Percentiles rank a stretch among this genome's conserved stretches.
Conservation (phyloP, 2,113 vertebrate genomes). For the Syngnathus scovelli region DNA sequence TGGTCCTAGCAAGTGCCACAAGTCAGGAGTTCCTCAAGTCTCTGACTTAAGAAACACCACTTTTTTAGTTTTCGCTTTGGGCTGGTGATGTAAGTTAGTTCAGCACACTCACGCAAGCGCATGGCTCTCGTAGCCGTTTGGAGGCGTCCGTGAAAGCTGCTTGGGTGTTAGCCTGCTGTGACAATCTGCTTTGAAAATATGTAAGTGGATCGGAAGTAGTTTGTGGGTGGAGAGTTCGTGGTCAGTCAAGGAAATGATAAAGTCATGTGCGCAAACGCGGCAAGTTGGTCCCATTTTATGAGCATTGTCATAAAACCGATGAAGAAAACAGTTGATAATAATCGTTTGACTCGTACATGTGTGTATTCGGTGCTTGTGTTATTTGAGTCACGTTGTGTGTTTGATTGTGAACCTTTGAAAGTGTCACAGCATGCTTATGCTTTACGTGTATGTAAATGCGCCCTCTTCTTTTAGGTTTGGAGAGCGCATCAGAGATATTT, state of each 20-base stretch:
- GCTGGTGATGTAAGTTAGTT: neutral
- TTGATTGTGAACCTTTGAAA: neutral
- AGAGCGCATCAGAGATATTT: constrained; percentile 24
- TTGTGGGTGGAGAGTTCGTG: neutral
- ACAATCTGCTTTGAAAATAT: neutral
- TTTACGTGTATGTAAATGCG: constrained; percentile 1
- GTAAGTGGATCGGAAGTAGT: neutral
- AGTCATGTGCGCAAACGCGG: neutral
- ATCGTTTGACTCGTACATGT: neutral
- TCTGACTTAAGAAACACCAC: neutral
- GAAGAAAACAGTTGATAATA: neutral
- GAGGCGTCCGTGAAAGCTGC: neutral
- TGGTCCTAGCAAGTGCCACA: neutral
- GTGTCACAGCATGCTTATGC: neutral
- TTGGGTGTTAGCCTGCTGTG: neutral
- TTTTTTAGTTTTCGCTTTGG: neutral
- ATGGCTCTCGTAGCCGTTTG: neutral
- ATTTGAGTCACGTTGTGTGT: neutral
- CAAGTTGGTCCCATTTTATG: neutral
- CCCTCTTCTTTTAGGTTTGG: neutral
- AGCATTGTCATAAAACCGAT: neutral
- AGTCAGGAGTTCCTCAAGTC: neutral
- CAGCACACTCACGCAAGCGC: neutral
- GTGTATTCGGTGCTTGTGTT: neutral
- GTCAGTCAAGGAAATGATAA: neutral